Evolutionary conservation across 1,140 invertebrate species (phyloP), one percentile per base, ranked within the genome.

Genomic region (Druon quercuslanigerum): DNA sequence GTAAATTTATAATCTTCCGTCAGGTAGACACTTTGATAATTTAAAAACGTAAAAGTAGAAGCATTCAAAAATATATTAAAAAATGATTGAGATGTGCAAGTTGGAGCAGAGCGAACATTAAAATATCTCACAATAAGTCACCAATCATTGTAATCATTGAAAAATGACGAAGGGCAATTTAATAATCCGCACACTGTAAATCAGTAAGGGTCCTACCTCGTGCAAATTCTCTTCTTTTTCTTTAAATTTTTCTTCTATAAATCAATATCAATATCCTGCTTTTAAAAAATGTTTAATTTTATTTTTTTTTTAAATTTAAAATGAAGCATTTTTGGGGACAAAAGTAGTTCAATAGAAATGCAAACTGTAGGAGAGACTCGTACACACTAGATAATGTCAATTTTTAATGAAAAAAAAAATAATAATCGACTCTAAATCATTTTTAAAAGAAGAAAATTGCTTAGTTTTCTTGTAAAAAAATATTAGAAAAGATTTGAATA

Each of bases 61-160:
- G 40, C 40, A 46, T 46, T 9, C 8, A 11, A 46, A 46, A 46
- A 46, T 46, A 46, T 8, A 46, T 46, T 46, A 11, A 5, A 60
- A 6, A 60, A 13, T 33, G 20, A 60, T 60, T 83, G 78, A 52
- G 66, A 80, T 79, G 78, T 75, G 57, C 11, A 13, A 75, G 25
- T 81, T 78, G 82, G 74, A 79, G 79, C 82, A 80, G 82, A 87
- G 77, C 83, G 76, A 86, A 86, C 78, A 86, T 82, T 81, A 76
- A 83, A 88, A 81, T 84, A 86, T 84, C 84, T 88, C 83, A 88
- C 82, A 86, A 88, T 79, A 87, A 88, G 87, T 88, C 88, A 88
- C 85, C 88, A 88, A 88, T 89, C 84, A 87, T 87, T 87, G 84
- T 87, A 87, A 85, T 84, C 81, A 54, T 81, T 80, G 72, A 83